Percentiles rank a stretch among this genome's conserved stretches.
Conservation (phyloP, 2,797 vertebrate genomes). For the Tiaroga cobitis region DNA sequence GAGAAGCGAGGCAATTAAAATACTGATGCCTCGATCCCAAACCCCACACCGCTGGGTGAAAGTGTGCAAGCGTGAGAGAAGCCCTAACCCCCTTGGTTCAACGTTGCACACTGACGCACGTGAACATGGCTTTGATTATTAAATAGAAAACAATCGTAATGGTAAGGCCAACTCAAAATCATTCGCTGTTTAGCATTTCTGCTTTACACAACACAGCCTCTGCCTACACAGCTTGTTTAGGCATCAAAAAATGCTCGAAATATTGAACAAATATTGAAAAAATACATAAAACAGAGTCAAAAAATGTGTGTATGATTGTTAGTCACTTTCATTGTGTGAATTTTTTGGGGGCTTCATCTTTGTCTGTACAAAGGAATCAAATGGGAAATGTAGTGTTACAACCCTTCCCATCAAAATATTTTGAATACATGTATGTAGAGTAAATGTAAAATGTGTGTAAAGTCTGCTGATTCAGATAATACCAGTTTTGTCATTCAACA, state of each 20-base stretch:
- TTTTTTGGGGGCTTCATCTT: background rate
- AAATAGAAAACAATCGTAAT: conserved; percentile 39
- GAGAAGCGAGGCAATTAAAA: conserved; percentile 59
- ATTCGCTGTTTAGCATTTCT: background rate
- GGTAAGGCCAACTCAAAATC: conserved; percentile 14
- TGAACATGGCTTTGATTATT: conserved; percentile 40
- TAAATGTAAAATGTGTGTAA: too few relatives aligned
- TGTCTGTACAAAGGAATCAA: background rate
- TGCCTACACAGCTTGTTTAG: background rate
- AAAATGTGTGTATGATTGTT: background rate
- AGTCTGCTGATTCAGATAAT: background rate
- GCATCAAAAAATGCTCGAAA: background rate
- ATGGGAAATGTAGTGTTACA: background rate
- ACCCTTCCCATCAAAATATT: background rate
- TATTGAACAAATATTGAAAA: background rate
- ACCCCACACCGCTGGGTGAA: conserved; percentile 39
- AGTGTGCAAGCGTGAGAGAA: conserved; percentile 44
- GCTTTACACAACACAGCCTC: background rate
- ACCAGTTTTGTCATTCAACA: background rate
- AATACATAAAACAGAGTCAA: background rate
- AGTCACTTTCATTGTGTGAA: background rate
- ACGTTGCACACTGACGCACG: conserved; percentile 13
- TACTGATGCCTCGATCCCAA: conserved; percentile 42
- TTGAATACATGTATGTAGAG: background rate
- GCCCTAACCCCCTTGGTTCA: conserved; percentile 42